A percentile compares a stretch with the other conserved stretches of the same genome.
phyloP scores from a whole-genome alignment of 2,888 invertebrate species.

The Leptothorax acervorum region DNA sequence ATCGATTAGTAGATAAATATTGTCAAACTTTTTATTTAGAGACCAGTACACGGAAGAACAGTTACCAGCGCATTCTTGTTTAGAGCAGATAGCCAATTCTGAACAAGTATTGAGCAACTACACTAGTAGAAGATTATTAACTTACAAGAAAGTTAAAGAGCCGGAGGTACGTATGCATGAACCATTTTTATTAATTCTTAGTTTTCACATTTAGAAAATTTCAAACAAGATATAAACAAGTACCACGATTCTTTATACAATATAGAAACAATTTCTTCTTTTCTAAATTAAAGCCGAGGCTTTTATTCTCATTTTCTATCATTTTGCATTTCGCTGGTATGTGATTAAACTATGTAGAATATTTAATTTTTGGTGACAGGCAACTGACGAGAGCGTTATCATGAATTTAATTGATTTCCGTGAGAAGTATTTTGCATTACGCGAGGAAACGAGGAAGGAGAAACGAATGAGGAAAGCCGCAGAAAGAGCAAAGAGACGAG shows the following conservation, averaged over 20 bases:
- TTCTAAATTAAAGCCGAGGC: not conserved
- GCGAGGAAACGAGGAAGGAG: constrained; percentile 89
- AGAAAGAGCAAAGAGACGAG: constrained; percentile 82
- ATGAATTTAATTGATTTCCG: constrained; percentile 86
- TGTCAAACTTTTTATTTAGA: constrained; percentile 85
- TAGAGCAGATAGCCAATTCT: constrained; percentile 92
- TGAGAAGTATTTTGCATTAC: constrained; percentile 90
- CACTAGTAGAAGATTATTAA: constrained; percentile 93
- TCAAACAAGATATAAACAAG: not conserved
- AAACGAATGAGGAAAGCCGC: constrained; percentile 86
- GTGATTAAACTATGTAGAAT: not conserved
- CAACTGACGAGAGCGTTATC: constrained; percentile 76
- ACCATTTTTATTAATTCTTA: not conserved
- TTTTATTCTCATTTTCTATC: not conserved
- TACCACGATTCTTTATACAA: not conserved
- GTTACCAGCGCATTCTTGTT: constrained; percentile 93
- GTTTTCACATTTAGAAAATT: not conserved
- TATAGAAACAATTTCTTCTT: not conserved
- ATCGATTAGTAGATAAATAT: not conserved
- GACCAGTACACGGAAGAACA: constrained; percentile 90
- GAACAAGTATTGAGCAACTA: constrained; percentile 95
- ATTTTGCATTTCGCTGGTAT: not conserved
- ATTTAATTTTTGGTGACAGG: constrained; percentile 51
- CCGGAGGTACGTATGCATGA: constrained; percentile 80
- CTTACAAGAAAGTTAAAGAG: constrained; percentile 92